Evolutionary conservation across 2,113 vertebrate species (phyloP).

Genomic region (Martes martes): DNA sequence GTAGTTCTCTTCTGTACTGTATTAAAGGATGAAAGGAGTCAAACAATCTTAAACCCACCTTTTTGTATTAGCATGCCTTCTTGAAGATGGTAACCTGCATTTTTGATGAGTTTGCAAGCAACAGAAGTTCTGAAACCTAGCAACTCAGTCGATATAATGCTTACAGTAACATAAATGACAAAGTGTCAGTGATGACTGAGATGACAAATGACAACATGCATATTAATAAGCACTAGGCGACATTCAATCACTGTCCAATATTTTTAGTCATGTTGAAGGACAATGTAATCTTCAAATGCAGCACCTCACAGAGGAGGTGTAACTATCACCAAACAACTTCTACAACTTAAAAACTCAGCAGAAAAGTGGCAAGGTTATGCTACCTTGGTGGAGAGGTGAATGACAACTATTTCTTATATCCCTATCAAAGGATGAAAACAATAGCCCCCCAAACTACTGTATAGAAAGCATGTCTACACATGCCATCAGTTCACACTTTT

Average conservation of each 20-base stretch:
- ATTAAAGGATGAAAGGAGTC: background rate
- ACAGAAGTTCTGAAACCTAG: conserved; percentile 50
- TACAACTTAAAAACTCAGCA: conserved; percentile 50
- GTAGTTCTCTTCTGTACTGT: background rate
- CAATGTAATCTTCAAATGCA: conserved; percentile 60
- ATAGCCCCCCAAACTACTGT: background rate
- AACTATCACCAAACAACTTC: conserved; percentile 62
- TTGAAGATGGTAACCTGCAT: background rate
- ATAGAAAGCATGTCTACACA: background rate
- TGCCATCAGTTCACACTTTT: background rate
- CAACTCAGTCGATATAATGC: conserved; percentile 52
- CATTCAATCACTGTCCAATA: conserved; percentile 80
- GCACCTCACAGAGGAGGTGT: conserved; percentile 44
- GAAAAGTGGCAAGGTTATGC: conserved; percentile 49
- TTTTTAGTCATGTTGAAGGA: conserved; percentile 71
- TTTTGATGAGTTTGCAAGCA: conserved; percentile 44
- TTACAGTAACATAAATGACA: conserved; percentile 78
- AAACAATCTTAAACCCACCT: background rate
- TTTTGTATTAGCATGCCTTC: background rate
- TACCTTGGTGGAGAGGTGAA: background rate
- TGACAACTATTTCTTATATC: conserved; percentile 29
- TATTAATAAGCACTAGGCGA: conserved; percentile 71
- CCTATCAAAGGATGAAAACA: background rate
- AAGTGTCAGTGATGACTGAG: conserved; percentile 77
- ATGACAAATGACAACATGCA: conserved; percentile 81